Evolutionary conservation across 1,140 invertebrate species (phyloP).

Genomic region (Maconellicoccus hirsutus): DNA sequence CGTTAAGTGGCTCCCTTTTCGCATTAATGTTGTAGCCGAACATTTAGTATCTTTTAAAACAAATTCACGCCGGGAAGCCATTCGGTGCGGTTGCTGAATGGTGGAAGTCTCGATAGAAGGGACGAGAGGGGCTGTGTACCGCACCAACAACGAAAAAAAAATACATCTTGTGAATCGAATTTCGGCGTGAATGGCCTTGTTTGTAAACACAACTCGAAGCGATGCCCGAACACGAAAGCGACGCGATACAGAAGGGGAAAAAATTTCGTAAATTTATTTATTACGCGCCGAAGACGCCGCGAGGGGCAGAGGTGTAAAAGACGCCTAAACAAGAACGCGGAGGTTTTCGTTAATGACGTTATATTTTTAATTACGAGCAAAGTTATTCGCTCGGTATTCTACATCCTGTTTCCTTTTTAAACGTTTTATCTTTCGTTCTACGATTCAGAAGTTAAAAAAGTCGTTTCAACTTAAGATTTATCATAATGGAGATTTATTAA

Average conservation of each 20-base stretch:
- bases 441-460: constrained; percentile 9
- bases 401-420: constrained; percentile 13
- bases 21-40: constrained; percentile 11
- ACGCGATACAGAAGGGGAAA: no score
- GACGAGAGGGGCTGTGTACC: no score
- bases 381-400: background rate
- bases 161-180: background rate
- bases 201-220: background rate
- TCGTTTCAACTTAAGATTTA: constrained; percentile 11
- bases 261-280: no score
- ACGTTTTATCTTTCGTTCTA: background rate
- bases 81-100: background rate
- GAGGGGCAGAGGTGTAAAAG: no score
- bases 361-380: constrained; percentile 5
- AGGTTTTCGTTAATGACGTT: background rate
- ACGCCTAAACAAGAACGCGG: no score
- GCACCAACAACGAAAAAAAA: no score
- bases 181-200: background rate
- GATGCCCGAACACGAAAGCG: no score
- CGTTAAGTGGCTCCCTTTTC: constrained; percentile 12
- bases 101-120: background rate
- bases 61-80: background rate
- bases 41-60: constrained; percentile 5
- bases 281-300: no score
- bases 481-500: constrained; percentile 18